Evolutionary conservation across 2,797 vertebrate species (phyloP).

Genomic region (Tragelaphus eurycerus): DNA sequence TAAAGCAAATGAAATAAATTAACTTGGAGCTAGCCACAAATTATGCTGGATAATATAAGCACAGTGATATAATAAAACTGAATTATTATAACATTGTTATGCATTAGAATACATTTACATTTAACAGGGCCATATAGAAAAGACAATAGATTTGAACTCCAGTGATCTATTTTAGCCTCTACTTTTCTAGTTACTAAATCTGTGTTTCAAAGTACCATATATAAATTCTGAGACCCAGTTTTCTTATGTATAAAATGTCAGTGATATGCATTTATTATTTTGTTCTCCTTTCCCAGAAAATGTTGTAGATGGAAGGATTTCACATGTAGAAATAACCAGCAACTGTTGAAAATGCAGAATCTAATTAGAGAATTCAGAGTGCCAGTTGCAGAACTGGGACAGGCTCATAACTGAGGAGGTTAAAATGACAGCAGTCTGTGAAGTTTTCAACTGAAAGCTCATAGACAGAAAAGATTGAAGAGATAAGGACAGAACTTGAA

Average conservation of each 20-base stretch:
- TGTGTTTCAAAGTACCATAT: not conserved
- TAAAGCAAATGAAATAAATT: not conserved
- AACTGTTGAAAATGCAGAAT: not conserved
- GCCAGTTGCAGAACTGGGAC: not conserved
- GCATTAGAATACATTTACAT: conserved; percentile 7
- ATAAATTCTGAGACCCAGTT: not conserved
- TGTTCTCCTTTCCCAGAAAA: not conserved
- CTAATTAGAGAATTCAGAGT: not conserved
- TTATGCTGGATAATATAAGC: not conserved
- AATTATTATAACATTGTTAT: conserved; percentile 16
- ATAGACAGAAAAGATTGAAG: not conserved
- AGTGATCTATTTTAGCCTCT: not conserved
- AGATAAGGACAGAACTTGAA: not conserved
- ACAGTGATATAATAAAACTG: not conserved
- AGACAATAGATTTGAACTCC: not conserved
- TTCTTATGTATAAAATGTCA: not conserved
- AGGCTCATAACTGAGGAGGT: not conserved
- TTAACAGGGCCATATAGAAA: not conserved
- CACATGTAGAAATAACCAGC: not conserved
- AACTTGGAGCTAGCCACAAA: not conserved
- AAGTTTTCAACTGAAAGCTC: not conserved
- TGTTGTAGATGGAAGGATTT: not conserved
- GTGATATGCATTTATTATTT: not conserved
- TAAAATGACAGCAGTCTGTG: not conserved
- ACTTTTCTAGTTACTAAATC: not conserved